These are phyloP conservation scores for Aphelenchoides fujianensis DNA, from an alignment of 1,140 invertebrate genomes.

Conservation along the genomic window DNA sequence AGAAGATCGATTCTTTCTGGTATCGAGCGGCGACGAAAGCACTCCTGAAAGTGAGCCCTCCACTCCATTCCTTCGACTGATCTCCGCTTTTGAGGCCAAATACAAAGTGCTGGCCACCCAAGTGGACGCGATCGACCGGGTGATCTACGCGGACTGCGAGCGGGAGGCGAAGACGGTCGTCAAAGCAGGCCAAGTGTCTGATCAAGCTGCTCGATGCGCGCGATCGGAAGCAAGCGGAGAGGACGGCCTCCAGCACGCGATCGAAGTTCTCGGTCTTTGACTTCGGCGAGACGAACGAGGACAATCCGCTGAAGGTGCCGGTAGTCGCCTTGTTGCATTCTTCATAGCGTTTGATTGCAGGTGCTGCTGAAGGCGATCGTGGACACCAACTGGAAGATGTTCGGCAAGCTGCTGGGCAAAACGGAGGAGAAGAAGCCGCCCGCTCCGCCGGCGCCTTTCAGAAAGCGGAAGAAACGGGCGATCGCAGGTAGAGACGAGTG, in stretches of 20 bases:
- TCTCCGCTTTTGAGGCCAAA: background rate
- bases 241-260: background rate
- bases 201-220: slow-evolving; percentile 11
- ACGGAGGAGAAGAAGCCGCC: background rate
- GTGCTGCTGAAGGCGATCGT: slow-evolving; percentile 5
- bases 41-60: background rate
- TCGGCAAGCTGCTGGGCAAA: background rate
- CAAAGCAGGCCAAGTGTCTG: slow-evolving; percentile 15
- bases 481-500: no score
- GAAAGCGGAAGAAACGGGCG: slow-evolving; percentile 5
- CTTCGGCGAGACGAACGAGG: background rate
- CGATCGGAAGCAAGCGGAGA: background rate
- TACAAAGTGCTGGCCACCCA: background rate
- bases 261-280: background rate
- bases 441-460: background rate
- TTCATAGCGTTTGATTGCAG: no score
- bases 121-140: background rate
- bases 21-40: slow-evolving; percentile 5
- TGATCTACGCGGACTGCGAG: background rate
- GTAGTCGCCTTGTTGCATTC: no score
- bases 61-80: background rate
- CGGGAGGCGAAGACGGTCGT: slow-evolving; percentile 11
- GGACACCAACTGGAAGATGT: slow-evolving; percentile 3
- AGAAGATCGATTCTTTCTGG: background rate
- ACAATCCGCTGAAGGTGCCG: slow-evolving; percentile 15